phyloP scores from a whole-genome alignment of 2,797 vertebrate genomes.

The Phalloptychus januarius region DNA sequence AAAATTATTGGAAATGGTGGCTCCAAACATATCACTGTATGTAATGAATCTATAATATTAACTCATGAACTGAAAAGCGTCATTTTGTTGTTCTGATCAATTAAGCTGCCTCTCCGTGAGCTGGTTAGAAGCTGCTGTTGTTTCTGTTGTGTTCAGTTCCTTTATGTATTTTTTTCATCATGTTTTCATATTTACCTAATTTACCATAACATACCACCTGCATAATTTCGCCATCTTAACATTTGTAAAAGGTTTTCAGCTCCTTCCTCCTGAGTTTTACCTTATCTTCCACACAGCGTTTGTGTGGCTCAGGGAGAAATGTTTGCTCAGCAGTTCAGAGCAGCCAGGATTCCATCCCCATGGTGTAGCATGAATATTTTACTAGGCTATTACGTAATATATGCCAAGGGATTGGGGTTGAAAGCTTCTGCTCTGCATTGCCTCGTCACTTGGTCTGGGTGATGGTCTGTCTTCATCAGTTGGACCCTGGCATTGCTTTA shows the following conservation, averaged over 20 bases:
- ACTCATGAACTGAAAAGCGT: not conserved
- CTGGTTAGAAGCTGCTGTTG: not conserved
- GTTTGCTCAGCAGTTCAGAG: constrained; percentile 77
- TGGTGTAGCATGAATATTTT: constrained; percentile 78
- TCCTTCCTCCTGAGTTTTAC: constrained; percentile 44
- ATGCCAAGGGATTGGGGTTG: constrained; percentile 60
- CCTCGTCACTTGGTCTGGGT: constrained; percentile 52
- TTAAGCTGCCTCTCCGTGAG: not conserved
- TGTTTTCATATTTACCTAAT: not conserved
- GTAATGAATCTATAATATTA: not conserved
- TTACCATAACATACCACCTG: not conserved
- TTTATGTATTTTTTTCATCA: not conserved
- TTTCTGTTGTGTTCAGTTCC: not conserved
- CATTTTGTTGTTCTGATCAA: not conserved
- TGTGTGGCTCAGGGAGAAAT: constrained; percentile 61
- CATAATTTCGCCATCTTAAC: constrained; percentile 16
- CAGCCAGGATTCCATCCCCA: constrained; percentile 66
- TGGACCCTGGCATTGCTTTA: constrained; percentile 48
- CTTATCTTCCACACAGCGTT: constrained; percentile 49
- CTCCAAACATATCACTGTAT: not conserved
- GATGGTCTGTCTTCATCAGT: constrained; percentile 56
- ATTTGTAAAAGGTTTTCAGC: constrained; percentile 45
- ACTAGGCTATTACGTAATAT: constrained; percentile 73
- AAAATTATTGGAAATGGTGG: not conserved
- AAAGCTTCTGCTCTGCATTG: constrained; percentile 64